Percentiles rank a stretch among this genome's conserved stretches.
These are phyloP conservation scores for Eupleurogrammus muticus DNA, from an alignment of 2,797 vertebrate species.

Conservation along the genomic window DNA sequence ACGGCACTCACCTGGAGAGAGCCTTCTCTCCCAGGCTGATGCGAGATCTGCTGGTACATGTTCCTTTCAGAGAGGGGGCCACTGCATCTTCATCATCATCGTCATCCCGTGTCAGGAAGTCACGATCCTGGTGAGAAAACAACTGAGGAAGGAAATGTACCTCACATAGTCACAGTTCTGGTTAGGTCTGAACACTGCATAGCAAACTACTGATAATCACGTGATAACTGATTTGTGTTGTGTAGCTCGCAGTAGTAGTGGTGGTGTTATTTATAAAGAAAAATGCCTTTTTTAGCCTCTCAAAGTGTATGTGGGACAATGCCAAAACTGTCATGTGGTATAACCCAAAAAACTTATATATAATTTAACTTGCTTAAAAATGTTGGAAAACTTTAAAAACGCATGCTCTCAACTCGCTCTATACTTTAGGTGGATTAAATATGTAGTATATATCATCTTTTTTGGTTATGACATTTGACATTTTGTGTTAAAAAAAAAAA, in stretches of 20 bases:
- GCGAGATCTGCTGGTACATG: slow-evolving; percentile 84
- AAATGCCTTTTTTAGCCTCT: not conserved
- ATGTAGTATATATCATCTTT: too few species aligned
- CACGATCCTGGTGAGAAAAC: slow-evolving; percentile 91
- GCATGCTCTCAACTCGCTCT: too few species aligned
- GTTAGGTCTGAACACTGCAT: not conserved
- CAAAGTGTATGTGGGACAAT: too few species aligned
- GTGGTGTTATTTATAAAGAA: not conserved
- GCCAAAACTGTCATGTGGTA: too few species aligned
- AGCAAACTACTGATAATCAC: not conserved
- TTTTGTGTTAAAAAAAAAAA: too few species aligned
- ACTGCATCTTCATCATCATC: slow-evolving; percentile 79
- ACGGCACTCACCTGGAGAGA: slow-evolving; percentile 87
- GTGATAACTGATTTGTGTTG: not conserved
- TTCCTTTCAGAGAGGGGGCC: slow-evolving; percentile 81
- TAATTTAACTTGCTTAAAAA: too few species aligned
- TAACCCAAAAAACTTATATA: too few species aligned
- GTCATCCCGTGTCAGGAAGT: slow-evolving; percentile 86
- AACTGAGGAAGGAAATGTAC: not conserved
- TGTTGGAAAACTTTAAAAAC: too few species aligned
- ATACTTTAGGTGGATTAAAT: too few species aligned
- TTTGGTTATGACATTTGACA: too few species aligned
- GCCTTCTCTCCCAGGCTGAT: slow-evolving; percentile 88
- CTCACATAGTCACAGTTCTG: not conserved
- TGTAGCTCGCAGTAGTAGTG: not conserved